Evolutionary conservation across 2,888 invertebrate genomes (phyloP).

Genomic region (Andrena minutula): DNA sequence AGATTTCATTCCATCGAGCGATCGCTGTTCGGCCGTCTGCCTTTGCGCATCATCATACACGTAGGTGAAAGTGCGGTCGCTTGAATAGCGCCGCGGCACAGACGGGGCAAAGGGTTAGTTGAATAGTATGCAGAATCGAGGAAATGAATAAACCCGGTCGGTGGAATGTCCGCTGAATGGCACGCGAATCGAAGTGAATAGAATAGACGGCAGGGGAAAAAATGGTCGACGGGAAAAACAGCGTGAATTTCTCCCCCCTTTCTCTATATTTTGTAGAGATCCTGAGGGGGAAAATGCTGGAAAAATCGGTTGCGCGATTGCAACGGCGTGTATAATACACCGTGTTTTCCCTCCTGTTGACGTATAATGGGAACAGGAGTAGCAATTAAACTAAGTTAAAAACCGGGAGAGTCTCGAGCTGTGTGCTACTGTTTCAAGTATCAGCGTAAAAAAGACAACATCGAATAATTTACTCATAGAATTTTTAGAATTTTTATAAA

Average conservation of each 20-base stretch:
- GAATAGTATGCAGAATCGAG: slow-evolving; percentile 23
- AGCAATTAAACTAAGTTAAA: no score
- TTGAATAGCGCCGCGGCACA: slow-evolving; percentile 27
- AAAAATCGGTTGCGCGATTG: slow-evolving; percentile 16
- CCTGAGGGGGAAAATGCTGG: neutral
- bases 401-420: no score
- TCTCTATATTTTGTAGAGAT: neutral
- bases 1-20: slow-evolving; percentile 11
- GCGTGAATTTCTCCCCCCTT: slow-evolving; percentile 13
- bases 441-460: no score
- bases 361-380: neutral
- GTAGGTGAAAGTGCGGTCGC: slow-evolving; percentile 24
- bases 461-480: no score
- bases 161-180: slow-evolving; percentile 27
- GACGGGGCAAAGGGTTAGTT: slow-evolving; percentile 30
- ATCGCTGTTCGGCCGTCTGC: slow-evolving; percentile 9
- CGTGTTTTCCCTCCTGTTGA: neutral
- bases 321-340: slow-evolving; percentile 2
- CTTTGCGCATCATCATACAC: slow-evolving; percentile 1
- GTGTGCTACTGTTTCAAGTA: no score
- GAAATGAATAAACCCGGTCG: slow-evolving; percentile 33
- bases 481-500: no score
- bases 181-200: slow-evolving; percentile 27
- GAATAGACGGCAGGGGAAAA: neutral
- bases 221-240: slow-evolving; percentile 19